Base-by-base conservation (phyloP, 2,797 vertebrate species). In the Lithobates sylvaticus region DNA sequence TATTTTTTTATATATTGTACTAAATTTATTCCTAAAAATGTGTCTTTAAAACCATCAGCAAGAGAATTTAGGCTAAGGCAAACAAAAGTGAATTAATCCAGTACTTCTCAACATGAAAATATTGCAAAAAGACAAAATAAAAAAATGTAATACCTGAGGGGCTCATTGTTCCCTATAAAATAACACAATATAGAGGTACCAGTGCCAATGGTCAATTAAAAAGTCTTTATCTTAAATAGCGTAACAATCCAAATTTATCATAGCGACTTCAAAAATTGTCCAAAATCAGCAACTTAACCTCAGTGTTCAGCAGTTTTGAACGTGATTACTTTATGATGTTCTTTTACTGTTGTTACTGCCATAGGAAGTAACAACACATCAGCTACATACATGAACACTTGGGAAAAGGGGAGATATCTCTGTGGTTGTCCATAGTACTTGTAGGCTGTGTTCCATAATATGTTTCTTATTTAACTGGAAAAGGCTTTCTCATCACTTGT, bases 251-350 rank as follows among this genome's bases (percentile, higher is more conserved):
- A 72, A 42, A 72, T 81, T 72, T 73, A 50, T 81, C 69, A 61
- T 50, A 23, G 3, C 39, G 29, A 81, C 44, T 9, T 64, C 23
- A 61, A 61, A 72, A 73, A 72, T 7, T 61, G 69, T 81, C 79
- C 79, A 81, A 81, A 81, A 81, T 39, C 79, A 81, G 79, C 79
- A 81, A 13, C n/a, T 26, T n/a, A n/a, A 7, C 32, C 32, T 81
- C 29, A 18, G 3, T 36, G 78, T 71, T 54, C 50, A 65, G 61
- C 61, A 65, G 23, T 65, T 65, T 65, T 65, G n/a, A 26, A 26
- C n/a, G 10, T 26, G n/a, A 65, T 65, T 23, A 10, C 23, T 23
- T 65, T 26, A 65, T 65, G n/a, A 65, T 65, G 61, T 26, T 65
- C 23, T 65, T 65, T 21, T 65, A 65, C 61, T 8, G 9, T 3